Evolutionary conservation across 1,140 invertebrate genomes (phyloP).

Genomic region (Sipha flava): DNA sequence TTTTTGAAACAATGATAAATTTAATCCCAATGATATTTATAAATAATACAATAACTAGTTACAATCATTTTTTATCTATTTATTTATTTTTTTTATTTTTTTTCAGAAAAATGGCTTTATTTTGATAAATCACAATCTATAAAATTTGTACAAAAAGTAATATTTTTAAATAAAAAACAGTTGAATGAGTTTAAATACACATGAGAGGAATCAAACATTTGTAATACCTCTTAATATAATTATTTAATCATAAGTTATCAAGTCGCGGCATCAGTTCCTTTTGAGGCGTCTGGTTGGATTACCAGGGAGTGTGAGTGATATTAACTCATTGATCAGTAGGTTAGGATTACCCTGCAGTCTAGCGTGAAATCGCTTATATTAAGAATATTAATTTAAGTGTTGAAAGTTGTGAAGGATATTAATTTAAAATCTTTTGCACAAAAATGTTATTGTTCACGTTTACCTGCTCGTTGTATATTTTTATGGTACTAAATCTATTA

Average conservation of each 20-base stretch:
- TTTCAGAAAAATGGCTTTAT: neutral
- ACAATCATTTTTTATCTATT: too few relatives aligned
- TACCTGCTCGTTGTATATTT: too few relatives aligned
- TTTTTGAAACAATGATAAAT: too few relatives aligned
- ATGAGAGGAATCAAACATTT: neutral
- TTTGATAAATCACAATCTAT: neutral
- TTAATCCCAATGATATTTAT: too few relatives aligned
- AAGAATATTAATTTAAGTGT: too few relatives aligned
- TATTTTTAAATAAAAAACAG: neutral
- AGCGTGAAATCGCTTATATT: neutral
- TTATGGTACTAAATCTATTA: too few relatives aligned
- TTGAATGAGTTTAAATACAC: neutral
- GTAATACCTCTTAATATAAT: neutral
- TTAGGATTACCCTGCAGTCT: neutral
- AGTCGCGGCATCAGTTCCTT: too few relatives aligned
- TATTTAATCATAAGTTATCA: neutral
- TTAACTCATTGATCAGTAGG: neutral
- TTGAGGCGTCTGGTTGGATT: neutral
- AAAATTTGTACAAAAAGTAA: neutral
- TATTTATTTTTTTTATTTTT: too few relatives aligned
- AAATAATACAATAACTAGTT: too few relatives aligned
- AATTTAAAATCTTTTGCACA: too few relatives aligned
- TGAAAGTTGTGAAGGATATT: too few relatives aligned
- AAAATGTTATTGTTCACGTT: too few relatives aligned
- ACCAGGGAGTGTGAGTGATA: neutral